Evolutionary conservation across 1,140 invertebrate genomes (phyloP).

Genomic region (Atta cephalotes): DNA sequence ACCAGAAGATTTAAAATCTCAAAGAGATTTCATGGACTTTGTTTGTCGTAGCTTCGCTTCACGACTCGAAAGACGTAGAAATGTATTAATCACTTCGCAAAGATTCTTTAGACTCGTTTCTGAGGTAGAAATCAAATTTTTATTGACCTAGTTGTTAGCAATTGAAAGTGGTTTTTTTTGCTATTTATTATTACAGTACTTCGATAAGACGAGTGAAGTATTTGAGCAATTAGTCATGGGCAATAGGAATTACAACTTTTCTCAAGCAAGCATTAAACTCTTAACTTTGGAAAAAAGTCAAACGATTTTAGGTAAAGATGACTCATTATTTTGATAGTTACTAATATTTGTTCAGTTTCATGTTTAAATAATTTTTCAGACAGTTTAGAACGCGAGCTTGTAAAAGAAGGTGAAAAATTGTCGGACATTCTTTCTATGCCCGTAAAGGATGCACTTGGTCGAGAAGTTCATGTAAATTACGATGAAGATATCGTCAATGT

Average conservation of each 20-base stretch:
- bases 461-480: conserved; percentile 91
- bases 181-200: conserved; percentile 85
- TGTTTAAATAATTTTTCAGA: conserved; percentile 84
- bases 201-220: conserved; percentile 89
- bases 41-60: conserved; percentile 92
- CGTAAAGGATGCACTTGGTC: conserved; percentile 92
- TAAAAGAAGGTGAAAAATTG: conserved; percentile 92
- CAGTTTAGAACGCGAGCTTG: conserved; percentile 89
- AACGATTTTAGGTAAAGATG: conserved; percentile 77
- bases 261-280: conserved; percentile 86
- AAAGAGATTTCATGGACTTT: conserved; percentile 93
- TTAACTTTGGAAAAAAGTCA: conserved; percentile 87
- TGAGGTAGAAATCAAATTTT: conserved; percentile 85
- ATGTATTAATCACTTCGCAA: conserved; percentile 92
- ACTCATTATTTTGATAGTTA: neutral
- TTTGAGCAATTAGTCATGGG: conserved; percentile 90
- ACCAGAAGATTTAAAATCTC: conserved; percentile 88
- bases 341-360: conserved; percentile 16
- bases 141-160: too few species aligned
- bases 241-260: conserved; percentile 86
- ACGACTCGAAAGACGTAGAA: conserved; percentile 91
- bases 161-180: neutral
- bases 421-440: conserved; percentile 93
- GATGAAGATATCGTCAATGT: conserved; percentile 91
- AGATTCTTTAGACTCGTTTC: conserved; percentile 92